phyloP scores from a whole-genome alignment of 2,888 invertebrate genomes.

The Bombylius discolor region DNA sequence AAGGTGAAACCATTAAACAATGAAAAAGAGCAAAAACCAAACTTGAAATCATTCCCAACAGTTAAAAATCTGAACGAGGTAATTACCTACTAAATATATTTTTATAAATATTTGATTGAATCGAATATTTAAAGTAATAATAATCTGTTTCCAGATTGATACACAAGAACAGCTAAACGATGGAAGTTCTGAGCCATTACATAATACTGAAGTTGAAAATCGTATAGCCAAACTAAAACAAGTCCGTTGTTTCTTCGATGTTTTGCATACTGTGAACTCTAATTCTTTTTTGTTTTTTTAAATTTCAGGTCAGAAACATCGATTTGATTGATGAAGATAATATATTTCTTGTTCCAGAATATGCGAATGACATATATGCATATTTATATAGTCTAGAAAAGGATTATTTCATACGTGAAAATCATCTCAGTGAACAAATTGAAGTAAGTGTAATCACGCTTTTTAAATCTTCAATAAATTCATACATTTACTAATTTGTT shows the following conservation, averaged over 20 bases:
- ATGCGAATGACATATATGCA: slow-evolving; percentile 78
- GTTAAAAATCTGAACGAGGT: no score
- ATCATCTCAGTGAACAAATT: slow-evolving; percentile 54
- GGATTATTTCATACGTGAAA: slow-evolving; percentile 47
- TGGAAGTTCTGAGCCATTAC: slow-evolving; percentile 26
- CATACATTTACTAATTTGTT: neutral
- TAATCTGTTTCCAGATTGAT: no score
- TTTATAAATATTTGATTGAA: no score
- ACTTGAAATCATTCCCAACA: no score
- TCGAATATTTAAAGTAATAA: no score
- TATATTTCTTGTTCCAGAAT: slow-evolving; percentile 67
- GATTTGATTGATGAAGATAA: slow-evolving; percentile 61
- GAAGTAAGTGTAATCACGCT: slow-evolving; percentile 17
- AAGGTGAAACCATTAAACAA: no score
- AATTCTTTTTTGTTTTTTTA: neutral
- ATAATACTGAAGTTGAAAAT: slow-evolving; percentile 20
- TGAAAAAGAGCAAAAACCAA: no score
- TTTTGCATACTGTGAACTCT: neutral
- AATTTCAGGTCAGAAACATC: slow-evolving; percentile 49
- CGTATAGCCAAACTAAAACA: neutral
- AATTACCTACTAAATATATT: no score
- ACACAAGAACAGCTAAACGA: no score
- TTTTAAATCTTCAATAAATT: neutral
- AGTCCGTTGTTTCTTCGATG: slow-evolving; percentile 4
- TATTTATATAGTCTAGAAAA: slow-evolving; percentile 67